Evolutionary conservation across 1,140 invertebrate species (phyloP).

Genomic region (Ericerus pela): DNA sequence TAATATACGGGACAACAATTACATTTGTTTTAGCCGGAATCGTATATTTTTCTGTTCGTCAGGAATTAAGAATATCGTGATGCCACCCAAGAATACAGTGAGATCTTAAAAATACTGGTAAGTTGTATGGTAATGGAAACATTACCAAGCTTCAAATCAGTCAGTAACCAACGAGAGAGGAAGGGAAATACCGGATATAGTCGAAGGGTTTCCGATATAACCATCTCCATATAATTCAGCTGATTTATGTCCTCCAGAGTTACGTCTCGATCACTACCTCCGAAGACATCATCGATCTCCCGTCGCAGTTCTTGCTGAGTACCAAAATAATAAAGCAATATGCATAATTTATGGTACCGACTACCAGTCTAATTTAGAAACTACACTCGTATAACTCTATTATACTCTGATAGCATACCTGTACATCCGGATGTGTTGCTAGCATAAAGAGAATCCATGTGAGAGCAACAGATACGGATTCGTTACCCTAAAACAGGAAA

Average conservation of each 20-base stretch:
- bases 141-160: conserved; percentile 3
- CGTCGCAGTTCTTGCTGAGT: conserved; percentile 33
- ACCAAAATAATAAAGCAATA: conserved; percentile 34
- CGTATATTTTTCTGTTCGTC: conserved; percentile 14
- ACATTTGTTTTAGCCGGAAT: conserved; percentile 34
- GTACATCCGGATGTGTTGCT: conserved; percentile 44
- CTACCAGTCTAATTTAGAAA: no score
- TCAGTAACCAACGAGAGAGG: conserved; percentile 32
- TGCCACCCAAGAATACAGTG: no score
- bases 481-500: conserved; percentile 45
- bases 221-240: conserved; percentile 46
- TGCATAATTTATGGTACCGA: no score
- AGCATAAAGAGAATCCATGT: conserved; percentile 51
- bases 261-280: conserved; percentile 29
- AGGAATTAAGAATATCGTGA: no score
- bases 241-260: conserved; percentile 36
- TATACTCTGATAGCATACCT: no score
- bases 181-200: conserved; percentile 45
- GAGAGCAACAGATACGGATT: conserved; percentile 58
- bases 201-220: conserved; percentile 44
- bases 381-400: no score
- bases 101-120: no score
- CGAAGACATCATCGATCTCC: conserved; percentile 43
- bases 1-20: conserved; percentile 35
- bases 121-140: background rate